Conservation (phyloP, 1,140 invertebrate genomes). For the Drosophila setifemur region DNA sequence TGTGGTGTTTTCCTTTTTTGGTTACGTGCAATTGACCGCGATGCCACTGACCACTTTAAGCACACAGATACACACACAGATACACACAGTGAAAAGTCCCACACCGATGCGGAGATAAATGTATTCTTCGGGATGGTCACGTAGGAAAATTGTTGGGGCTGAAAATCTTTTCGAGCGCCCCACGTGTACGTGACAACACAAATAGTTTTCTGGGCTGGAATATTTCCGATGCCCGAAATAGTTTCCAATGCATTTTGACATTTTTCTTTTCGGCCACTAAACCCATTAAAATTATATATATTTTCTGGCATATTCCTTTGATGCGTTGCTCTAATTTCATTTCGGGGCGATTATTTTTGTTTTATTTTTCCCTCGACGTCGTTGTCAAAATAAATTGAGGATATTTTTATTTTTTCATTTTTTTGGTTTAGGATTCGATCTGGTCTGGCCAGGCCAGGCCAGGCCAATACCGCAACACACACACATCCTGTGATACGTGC, state of each 20-base stretch:
- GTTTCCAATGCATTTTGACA: constrained; percentile 65
- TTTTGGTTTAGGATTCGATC: constrained; percentile 35
- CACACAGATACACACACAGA: constrained; percentile 4
- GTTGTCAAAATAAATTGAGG: constrained; percentile 79
- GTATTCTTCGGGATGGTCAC: constrained; percentile 53
- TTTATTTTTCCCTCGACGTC: constrained; percentile 42
- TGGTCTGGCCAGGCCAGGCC: too few species aligned
- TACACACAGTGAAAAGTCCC: constrained; percentile 2
- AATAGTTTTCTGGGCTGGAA: constrained; percentile 56
- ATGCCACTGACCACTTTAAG: constrained; percentile 46
- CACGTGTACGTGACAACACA: constrained; percentile 70
- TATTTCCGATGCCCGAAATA: constrained; percentile 40
- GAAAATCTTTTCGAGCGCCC: constrained; percentile 62
- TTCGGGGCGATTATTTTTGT: constrained; percentile 39
- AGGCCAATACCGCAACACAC: constrained; percentile 39
- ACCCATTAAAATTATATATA: constrained; percentile 76
- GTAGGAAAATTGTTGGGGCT: constrained; percentile 67
- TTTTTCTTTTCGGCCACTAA: constrained; percentile 72
- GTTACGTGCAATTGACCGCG: constrained; percentile 64
- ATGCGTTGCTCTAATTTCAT: constrained; percentile 72
- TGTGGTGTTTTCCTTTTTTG: constrained; percentile 45
- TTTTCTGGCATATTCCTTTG: constrained; percentile 71
- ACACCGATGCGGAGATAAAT: constrained; percentile 4
- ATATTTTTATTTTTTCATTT: constrained; percentile 60
- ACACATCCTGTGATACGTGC: constrained; percentile 55